phyloP scores from a whole-genome alignment of 1,140 invertebrate genomes.

The Bathynomus jamesi region DNA sequence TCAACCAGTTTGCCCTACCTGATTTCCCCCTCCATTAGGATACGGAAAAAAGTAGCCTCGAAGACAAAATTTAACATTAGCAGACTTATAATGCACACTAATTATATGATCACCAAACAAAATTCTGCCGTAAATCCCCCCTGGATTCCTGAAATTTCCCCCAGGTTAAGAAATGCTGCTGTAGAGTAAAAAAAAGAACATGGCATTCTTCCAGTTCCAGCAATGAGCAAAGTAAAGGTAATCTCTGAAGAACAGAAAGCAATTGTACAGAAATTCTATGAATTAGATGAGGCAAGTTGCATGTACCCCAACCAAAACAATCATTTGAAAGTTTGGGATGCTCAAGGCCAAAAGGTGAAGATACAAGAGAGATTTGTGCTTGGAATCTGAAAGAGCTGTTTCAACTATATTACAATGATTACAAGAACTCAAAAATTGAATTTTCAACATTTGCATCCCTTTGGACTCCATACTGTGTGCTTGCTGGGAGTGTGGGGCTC shows the following conservation, averaged over 20 bases:
- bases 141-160: too few relatives aligned
- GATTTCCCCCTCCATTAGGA: too few relatives aligned
- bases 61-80: too few relatives aligned
- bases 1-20: too few relatives aligned
- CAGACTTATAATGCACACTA: too few relatives aligned
- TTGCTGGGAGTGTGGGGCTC: background rate
- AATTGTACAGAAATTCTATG: background rate
- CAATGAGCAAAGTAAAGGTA: slow-evolving; percentile 1
- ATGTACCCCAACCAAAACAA: background rate
- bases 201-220: background rate
- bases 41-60: too few relatives aligned
- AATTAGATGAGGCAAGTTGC: background rate
- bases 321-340: background rate
- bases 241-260: background rate
- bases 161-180: too few relatives aligned
- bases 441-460: slow-evolving; percentile 5
- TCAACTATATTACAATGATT: background rate
- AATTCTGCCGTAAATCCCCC: too few relatives aligned
- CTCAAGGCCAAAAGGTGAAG: background rate
- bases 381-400: background rate
- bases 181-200: background rate
- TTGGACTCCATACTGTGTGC: background rate
- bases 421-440: background rate
- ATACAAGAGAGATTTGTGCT: background rate
- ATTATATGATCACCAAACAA: too few relatives aligned